Evolutionary conservation across 2,797 vertebrate species (phyloP).

Genomic region (Tapirus indicus): DNA sequence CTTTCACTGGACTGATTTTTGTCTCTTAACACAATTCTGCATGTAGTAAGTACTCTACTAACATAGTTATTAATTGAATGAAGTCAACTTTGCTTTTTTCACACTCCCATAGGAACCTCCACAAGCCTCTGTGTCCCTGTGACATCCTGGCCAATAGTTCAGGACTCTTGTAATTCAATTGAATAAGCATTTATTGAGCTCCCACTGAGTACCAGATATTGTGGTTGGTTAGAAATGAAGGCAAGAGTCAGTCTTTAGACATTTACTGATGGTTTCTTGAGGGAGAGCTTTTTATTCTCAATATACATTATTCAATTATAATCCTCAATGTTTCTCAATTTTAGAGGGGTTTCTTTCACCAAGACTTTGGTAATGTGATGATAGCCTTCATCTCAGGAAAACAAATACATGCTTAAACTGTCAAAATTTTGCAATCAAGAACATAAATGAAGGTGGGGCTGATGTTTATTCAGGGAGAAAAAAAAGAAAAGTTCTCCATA

Average conservation of each 20-base stretch:
- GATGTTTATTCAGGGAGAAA: background rate
- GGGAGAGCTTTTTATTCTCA: background rate
- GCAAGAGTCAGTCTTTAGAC: background rate
- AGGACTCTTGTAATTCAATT: background rate
- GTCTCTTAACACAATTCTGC: background rate
- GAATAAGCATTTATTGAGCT: background rate
- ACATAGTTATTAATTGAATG: background rate
- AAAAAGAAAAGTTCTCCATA: background rate
- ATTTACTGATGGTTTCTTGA: background rate
- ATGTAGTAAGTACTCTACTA: background rate
- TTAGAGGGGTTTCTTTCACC: background rate
- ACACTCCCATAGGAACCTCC: background rate
- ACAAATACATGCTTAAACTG: background rate
- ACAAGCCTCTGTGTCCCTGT: background rate
- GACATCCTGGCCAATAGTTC: background rate
- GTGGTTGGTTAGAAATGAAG: background rate
- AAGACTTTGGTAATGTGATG: slow-evolving; percentile 2
- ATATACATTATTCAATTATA: background rate
- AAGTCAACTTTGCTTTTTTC: background rate
- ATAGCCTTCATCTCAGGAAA: background rate
- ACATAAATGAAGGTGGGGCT: background rate
- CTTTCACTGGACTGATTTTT: background rate
- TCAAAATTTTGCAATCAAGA: background rate
- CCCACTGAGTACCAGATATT: background rate
- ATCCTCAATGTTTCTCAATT: background rate